Evolutionary conservation across 2,888 invertebrate species (phyloP), one percentile per base, ranked within the genome.

Genomic region (Pollenia angustigena): DNA sequence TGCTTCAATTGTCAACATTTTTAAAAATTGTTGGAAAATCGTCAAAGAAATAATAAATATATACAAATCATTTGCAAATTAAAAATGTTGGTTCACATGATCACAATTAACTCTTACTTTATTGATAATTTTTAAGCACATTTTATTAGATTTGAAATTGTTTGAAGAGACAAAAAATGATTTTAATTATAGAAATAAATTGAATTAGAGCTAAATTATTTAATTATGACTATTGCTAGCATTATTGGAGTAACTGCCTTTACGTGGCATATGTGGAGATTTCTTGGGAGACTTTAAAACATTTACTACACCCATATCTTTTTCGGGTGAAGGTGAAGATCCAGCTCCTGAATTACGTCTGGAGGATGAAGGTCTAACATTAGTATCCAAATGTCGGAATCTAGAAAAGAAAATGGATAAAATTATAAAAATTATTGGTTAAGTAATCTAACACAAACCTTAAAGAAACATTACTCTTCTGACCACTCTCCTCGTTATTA

Each of bases 311-410:
- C 90, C 83, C 85, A 91, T 90, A 85, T 92, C 92, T 85, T 91
- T 92, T 72, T 93, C 93, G 2, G 93, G 93, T 3, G 97, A 97
- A 42, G 96, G 96, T 2, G 96, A 95, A 6, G 92, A 92, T 48
- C 96, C 95, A 85, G 95, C 95, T 80, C 94, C 94, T 81, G 95
- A 95, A 85, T 95, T 95, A 12, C 96, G 95, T 18, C 94, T 94
- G 87, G 94, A 94, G 18, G 94, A 91, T 91, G 97, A 96, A 89
- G 97, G 94, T 0, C 97, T 95, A 48, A 97, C 97, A 95, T 96
- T 97, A 18, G 97, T 97, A 92, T 97, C 97, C 93, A 97, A 94
- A 93, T 97, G 97, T 23, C 97, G 96, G 93, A 97, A 97, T 91
- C 97, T 97, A 91, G 1, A 18, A 12, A 50, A n/a, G n/a, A 1